Conservation (phyloP, 2,797 vertebrate species). For the Diglossa cyanea region DNA sequence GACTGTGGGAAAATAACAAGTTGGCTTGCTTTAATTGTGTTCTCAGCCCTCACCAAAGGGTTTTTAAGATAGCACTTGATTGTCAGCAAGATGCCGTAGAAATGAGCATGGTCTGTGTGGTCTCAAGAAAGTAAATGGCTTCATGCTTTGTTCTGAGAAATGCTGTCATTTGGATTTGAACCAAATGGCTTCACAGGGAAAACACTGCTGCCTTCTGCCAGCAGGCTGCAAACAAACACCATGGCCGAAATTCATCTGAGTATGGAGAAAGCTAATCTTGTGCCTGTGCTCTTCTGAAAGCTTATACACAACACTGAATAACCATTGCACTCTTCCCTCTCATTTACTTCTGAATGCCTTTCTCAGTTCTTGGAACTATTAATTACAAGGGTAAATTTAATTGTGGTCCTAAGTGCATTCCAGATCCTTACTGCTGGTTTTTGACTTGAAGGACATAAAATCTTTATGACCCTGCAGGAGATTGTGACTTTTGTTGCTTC, state of each 20-base stretch:
- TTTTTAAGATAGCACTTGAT: not conserved
- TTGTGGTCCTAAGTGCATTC: not conserved
- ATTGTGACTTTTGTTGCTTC: not conserved
- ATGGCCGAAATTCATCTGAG: not conserved
- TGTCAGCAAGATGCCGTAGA: not conserved
- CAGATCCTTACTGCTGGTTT: not conserved
- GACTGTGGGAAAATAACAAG: not conserved
- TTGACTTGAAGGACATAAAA: not conserved
- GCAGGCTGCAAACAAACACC: not conserved
- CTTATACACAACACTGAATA: not conserved
- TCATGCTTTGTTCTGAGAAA: not conserved
- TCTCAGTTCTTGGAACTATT: not conserved
- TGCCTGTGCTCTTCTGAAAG: not conserved
- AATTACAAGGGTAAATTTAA: not conserved
- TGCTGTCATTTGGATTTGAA: not conserved
- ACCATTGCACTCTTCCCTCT: not conserved
- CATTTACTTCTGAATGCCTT: not conserved
- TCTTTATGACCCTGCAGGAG: not conserved
- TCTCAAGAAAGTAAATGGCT: not conserved
- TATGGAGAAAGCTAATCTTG: not conserved
- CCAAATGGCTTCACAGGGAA: slow-evolving; percentile 14
- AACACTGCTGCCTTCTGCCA: not conserved
- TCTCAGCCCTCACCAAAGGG: not conserved
- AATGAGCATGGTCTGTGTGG: not conserved
- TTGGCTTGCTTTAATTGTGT: not conserved